A percentile compares a stretch with the other conserved stretches of the same genome.
These are phyloP conservation scores for Zootermopsis nevadensis DNA, from an alignment of 2,888 invertebrate genomes.

Conservation along the genomic window DNA sequence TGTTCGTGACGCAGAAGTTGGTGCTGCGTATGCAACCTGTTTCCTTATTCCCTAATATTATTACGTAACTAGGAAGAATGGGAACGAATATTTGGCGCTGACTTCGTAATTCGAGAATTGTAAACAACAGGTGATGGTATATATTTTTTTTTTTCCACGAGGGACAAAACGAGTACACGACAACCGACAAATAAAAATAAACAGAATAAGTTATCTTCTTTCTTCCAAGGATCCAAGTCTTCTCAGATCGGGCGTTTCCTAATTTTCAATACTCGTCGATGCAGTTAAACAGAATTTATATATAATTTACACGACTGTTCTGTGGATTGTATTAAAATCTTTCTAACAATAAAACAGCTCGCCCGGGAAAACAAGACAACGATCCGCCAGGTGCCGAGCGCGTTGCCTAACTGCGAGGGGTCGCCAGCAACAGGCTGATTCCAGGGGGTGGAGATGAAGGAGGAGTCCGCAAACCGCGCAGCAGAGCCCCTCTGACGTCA, in stretches of 20 bases:
- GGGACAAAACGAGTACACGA: neutral
- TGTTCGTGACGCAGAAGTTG: constrained; percentile 22
- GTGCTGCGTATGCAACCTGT: constrained; percentile 28
- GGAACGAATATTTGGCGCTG: neutral
- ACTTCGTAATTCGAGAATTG: neutral
- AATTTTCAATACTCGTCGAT: neutral
- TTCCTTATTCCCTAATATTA: neutral
- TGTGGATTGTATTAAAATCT: constrained; percentile 11
- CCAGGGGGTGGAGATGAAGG: constrained; percentile 54
- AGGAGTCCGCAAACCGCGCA: constrained; percentile 18
- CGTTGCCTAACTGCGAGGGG: constrained; percentile 57
- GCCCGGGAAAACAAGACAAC: constrained; percentile 36
- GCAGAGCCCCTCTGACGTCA: constrained; percentile 46
- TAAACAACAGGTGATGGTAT: neutral
- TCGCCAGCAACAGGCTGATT: constrained; percentile 65
- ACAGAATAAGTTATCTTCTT: constrained; percentile 20
- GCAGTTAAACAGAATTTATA: neutral
- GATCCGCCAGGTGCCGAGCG: constrained; percentile 53
- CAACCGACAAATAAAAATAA: constrained; percentile 14
- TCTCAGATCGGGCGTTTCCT: neutral
- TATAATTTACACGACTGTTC: neutral
- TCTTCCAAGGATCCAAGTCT: neutral
- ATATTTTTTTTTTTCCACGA: neutral
- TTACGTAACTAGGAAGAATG: neutral
- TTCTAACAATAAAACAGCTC: constrained; percentile 10